Evolutionary conservation across 2,113 vertebrate species (phyloP).

Genomic region (Micronycteris hirsuta): DNA sequence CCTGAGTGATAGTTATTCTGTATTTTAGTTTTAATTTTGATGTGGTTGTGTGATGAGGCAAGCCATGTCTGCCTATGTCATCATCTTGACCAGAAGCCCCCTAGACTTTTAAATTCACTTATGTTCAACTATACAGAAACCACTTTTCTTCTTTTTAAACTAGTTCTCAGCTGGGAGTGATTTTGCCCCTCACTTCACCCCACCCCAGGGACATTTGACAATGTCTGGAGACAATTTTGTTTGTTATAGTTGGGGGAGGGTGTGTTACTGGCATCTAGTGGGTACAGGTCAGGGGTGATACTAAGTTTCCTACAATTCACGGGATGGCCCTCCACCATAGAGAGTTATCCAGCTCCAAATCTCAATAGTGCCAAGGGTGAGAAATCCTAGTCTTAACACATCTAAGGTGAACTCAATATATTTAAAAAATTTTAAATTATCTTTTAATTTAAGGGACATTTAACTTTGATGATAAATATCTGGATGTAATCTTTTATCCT

Average conservation of each 20-base stretch:
- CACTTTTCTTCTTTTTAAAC: background rate
- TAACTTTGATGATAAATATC: no score
- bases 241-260: background rate
- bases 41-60: no score
- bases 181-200: background rate
- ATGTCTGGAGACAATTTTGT: background rate
- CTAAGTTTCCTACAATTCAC: no score
- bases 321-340: background rate
- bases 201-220: background rate
- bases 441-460: no score
- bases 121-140: background rate
- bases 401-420: background rate
- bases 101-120: no score
- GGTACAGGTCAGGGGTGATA: background rate
- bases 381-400: background rate
- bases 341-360: background rate
- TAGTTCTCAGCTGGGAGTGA: background rate
- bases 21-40: no score
- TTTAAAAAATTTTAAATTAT: no score
- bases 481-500: no score
- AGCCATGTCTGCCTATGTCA: no score
- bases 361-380: no score
- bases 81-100: background rate
- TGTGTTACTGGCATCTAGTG: background rate
- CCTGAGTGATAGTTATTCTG: no score